These are phyloP conservation scores for Hirtodrosophila confusa DNA, from an alignment of 2,888 invertebrate genomes.

Conservation along the genomic window DNA sequence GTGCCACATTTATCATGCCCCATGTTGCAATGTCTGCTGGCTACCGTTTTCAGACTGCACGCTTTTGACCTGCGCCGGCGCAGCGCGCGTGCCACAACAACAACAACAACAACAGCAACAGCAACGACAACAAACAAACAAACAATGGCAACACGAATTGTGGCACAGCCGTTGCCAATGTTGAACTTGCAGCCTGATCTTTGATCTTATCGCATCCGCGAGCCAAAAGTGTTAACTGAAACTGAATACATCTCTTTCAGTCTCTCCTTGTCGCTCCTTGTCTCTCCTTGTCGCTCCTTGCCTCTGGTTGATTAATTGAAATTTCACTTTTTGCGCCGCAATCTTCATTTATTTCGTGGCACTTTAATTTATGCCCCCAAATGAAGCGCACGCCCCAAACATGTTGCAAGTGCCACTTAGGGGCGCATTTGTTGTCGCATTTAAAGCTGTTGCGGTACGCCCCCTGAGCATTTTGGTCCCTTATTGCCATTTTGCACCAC, in stretches of 20 bases:
- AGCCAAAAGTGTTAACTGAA: conserved; percentile 64
- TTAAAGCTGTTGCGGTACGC: conserved; percentile 57
- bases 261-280: background rate
- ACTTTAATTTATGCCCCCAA: conserved; percentile 50
- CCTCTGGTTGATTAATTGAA: conserved; percentile 62
- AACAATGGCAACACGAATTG: conserved; percentile 69
- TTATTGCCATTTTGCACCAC: conserved; percentile 10
- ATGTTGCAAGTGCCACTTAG: conserved; percentile 71
- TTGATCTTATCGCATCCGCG: conserved; percentile 65
- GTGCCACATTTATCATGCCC: conserved; percentile 62
- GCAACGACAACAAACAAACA: conserved; percentile 20
- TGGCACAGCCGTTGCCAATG: conserved; percentile 30
- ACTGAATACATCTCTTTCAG: conserved; percentile 11
- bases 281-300: conserved; percentile 1
- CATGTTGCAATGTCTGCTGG: conserved; percentile 42
- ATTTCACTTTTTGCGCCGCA: conserved; percentile 53
- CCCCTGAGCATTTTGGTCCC: conserved; percentile 34
- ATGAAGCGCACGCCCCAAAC: conserved; percentile 53
- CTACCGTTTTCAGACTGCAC: conserved; percentile 71
- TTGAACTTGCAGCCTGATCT: conserved; percentile 71
- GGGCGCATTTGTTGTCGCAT: conserved; percentile 59
- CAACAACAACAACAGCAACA: conserved; percentile 15
- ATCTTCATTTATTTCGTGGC: conserved; percentile 52
- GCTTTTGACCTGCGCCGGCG: conserved; percentile 70
- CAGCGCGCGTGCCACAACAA: conserved; percentile 63